Base-by-base conservation (phyloP, 1,140 invertebrate genomes). In the Micrasema longulum region DNA sequence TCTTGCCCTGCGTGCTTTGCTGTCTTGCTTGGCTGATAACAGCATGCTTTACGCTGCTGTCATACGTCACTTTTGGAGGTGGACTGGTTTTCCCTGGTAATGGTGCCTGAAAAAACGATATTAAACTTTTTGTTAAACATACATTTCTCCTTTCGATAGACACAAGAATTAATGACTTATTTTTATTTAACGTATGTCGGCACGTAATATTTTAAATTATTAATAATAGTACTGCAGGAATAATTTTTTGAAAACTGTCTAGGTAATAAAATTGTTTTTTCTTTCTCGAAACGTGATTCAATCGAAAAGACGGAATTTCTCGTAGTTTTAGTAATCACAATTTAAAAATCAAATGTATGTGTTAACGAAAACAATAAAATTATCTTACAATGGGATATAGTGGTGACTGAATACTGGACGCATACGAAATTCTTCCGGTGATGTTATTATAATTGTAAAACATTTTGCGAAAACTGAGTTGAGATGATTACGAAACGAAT, bases 381-480 rank as follows among this genome's bases (percentile, higher is more conserved):
- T 48, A 18, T 52, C 69, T 68, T 63, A 74, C 69, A 45, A 73
- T 47, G 0, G 71, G 68, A 22, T 22, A 60, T 10, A 76, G 53
- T 2, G 71, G 68, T 1, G 71, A 16, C 22, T 71, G 75, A 2
- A 71, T 38, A 22, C 55, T 71, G 14, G 60, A 23, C 4, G 72
- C 41, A 1, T 41, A 10, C 0, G 31, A 20, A 31, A 74, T 26
- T 36, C 72, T 64, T 48, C 72, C 75, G n/a, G 64, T 71, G 4
- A 73, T 11, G 38, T 60, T 57, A 47, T 69, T 63, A 31, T 65
- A 76, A 47, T 52, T 50, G 52, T 73, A 67, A 65, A 55, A 71
- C 75, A 76, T 76, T 69, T 73, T 73, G 18, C 20, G n/a, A 6
- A 14, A 14, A 45, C 5, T 43, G 12, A 14, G n/a, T 4, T 9